Evolutionary conservation across 2,797 vertebrate species (phyloP).

Genomic region (Aphelocoma californica): DNA sequence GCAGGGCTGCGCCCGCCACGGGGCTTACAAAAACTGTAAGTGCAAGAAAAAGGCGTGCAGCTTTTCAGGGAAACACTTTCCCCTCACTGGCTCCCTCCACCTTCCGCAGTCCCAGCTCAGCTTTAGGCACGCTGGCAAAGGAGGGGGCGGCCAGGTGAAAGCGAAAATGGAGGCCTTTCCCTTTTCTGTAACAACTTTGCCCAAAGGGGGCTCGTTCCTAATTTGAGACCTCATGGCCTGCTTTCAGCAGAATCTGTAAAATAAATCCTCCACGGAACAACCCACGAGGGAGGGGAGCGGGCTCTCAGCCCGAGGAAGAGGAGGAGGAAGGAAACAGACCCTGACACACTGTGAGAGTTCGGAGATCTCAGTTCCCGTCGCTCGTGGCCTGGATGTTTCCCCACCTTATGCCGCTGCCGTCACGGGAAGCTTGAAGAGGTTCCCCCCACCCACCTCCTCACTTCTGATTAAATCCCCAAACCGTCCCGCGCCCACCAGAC

Average conservation of each 20-base stretch:
- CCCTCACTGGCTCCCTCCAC: neutral
- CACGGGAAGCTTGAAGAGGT: neutral
- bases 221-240: slow-evolving; percentile 53
- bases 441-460: neutral
- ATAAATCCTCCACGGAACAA: slow-evolving; percentile 2
- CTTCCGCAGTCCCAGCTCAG: neutral
- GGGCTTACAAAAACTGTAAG: neutral
- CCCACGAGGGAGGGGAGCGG: slow-evolving; percentile 3
- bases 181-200: slow-evolving; percentile 46
- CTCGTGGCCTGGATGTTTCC: neutral
- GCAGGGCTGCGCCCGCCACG: neutral
- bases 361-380: neutral
- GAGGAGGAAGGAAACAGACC: neutral
- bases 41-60: neutral
- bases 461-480: neutral
- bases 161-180: slow-evolving; percentile 2
- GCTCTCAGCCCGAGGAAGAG: neutral
- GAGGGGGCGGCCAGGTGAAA: neutral
- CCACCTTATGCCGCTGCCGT: neutral
- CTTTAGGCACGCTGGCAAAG: neutral
- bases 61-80: neutral
- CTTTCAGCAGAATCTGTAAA: slow-evolving; percentile 3
- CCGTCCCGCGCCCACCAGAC: neutral
- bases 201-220: slow-evolving; percentile 39
- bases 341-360: neutral